A percentile compares a stretch with the other conserved stretches of the same genome.
phyloP scores from a whole-genome alignment of 2,888 invertebrate species.

The Dastarcus helophoroides region DNA sequence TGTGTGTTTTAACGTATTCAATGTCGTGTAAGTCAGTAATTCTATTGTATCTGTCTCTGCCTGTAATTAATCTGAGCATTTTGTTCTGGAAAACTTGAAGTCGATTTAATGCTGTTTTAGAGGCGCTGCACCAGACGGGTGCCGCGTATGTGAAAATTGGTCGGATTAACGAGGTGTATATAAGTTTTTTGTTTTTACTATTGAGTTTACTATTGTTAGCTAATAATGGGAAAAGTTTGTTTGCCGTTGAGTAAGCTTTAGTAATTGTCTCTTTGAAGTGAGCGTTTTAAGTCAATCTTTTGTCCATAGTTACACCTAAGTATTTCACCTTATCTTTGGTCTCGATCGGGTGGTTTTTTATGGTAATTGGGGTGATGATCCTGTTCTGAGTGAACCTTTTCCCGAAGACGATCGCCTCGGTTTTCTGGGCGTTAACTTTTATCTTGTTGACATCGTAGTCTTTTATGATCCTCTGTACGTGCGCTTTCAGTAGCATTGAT shows the following conservation, averaged over 20 bases:
- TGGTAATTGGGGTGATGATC: no score
- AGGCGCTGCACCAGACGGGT: background rate
- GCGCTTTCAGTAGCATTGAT: no score
- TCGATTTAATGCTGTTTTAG: background rate
- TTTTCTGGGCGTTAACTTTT: no score
- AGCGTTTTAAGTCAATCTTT: no score
- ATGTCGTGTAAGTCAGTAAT: background rate
- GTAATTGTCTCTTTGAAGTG: no score
- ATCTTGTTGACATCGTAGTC: no score
- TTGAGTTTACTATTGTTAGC: background rate
- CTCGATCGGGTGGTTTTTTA: no score
- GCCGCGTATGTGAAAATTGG: conserved; percentile 2
- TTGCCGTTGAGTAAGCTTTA: background rate
- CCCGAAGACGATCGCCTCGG: no score
- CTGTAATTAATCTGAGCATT: conserved; percentile 1
- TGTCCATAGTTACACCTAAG: no score
- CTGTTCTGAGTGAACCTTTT: no score
- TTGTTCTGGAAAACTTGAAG: conserved; percentile 1
- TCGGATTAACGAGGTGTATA: conserved; percentile 1
- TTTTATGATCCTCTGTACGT: no score
- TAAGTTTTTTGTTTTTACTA: background rate
- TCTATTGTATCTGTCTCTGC: background rate
- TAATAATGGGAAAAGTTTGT: background rate
- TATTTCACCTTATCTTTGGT: no score
- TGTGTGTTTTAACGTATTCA: background rate